Conservation (phyloP, 2,888 invertebrate genomes). For the Stomorhina lunata region DNA sequence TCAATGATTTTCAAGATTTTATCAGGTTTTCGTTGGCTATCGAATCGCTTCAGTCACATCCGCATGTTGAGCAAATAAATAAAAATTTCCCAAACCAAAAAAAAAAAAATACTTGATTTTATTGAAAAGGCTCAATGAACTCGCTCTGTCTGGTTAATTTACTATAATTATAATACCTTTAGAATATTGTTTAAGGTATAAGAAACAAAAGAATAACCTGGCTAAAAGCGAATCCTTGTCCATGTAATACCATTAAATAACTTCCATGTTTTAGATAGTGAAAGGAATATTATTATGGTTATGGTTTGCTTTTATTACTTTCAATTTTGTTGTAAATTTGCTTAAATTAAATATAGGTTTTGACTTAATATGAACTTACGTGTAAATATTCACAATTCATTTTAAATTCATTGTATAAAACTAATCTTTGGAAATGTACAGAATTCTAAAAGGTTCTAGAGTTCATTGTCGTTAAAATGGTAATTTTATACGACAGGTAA, state of each 20-base stretch:
- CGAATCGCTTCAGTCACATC: slow-evolving; percentile 29
- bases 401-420: no score
- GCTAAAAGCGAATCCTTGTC: background rate
- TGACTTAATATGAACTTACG: no score
- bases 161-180: slow-evolving; percentile 31
- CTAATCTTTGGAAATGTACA: background rate
- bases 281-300: slow-evolving; percentile 1
- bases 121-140: slow-evolving; percentile 51
- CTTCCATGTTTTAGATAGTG: background rate
- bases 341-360: background rate
- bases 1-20: no score
- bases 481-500: background rate
- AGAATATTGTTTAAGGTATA: slow-evolving; percentile 21
- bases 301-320: background rate
- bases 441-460: background rate
- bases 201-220: background rate
- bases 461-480: background rate
- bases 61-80: slow-evolving; percentile 1
- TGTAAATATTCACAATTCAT: no score
- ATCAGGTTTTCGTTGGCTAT: background rate
- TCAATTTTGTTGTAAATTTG: background rate
- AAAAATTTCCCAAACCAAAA: background rate
- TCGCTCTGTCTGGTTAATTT: background rate
- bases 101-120: no score
- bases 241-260: background rate